Percentiles rank a stretch among this genome's conserved stretches.
These are phyloP conservation scores for Drosophila austrosaltans DNA, from an alignment of 2,888 invertebrate genomes.

Conservation along the genomic window DNA sequence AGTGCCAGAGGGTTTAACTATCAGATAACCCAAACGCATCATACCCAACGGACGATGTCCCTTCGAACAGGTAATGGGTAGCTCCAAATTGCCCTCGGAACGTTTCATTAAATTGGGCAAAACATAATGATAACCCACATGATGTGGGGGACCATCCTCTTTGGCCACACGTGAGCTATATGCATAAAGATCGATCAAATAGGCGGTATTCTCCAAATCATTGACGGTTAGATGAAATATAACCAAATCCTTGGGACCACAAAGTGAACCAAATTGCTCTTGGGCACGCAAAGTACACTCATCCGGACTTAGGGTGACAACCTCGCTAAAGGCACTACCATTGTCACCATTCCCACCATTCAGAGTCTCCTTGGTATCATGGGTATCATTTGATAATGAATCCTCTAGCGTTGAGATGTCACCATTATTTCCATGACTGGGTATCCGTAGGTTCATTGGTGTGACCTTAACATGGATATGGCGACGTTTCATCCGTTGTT, in stretches of 20 bases:
- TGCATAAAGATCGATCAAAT: slow-evolving; percentile 92
- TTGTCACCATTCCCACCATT: slow-evolving; percentile 83
- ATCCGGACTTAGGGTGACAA: slow-evolving; percentile 88
- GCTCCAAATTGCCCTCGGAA: slow-evolving; percentile 90
- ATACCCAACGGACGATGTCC: slow-evolving; percentile 95
- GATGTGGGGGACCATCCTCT: slow-evolving; percentile 89
- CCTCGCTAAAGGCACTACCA: slow-evolving; percentile 85
- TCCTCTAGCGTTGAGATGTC: slow-evolving; percentile 85
- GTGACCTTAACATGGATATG: slow-evolving; percentile 90
- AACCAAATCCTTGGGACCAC: slow-evolving; percentile 89
- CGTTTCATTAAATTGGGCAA: slow-evolving; percentile 92
- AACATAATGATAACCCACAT: slow-evolving; percentile 95
- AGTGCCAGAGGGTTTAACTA: slow-evolving; percentile 78
- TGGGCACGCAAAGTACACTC: slow-evolving; percentile 88
- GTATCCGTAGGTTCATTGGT: slow-evolving; percentile 87
- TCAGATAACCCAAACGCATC: slow-evolving; percentile 87
- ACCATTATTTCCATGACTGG: slow-evolving; percentile 64
- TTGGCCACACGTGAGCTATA: slow-evolving; percentile 87
- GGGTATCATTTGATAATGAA: slow-evolving; percentile 86
- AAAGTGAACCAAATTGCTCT: slow-evolving; percentile 92
- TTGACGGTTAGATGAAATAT: slow-evolving; percentile 91
- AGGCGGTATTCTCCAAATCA: slow-evolving; percentile 90
- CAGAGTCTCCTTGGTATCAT: slow-evolving; percentile 85
- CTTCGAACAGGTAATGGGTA: slow-evolving; percentile 94
- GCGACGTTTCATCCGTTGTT: slow-evolving; percentile 88